Conservation (phyloP, 2,888 invertebrate genomes). For the Ypsolopha sequella region DNA sequence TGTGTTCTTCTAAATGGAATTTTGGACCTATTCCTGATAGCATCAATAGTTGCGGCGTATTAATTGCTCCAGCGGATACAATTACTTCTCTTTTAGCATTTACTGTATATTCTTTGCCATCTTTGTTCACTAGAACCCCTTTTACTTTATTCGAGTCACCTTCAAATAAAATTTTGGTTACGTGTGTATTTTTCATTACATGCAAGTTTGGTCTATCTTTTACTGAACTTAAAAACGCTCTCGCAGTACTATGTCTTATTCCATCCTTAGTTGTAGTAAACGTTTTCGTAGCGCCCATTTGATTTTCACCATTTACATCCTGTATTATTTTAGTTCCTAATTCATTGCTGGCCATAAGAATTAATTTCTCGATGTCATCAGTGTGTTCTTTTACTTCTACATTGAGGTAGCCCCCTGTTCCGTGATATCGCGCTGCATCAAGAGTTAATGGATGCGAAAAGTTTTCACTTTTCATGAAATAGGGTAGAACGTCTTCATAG, state of each 20-base stretch:
- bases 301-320: slow-evolving; percentile 47
- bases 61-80: slow-evolving; percentile 69
- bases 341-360: slow-evolving; percentile 46
- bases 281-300: slow-evolving; percentile 56
- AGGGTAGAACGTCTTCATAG: slow-evolving; percentile 62
- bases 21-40: slow-evolving; percentile 62
- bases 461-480: slow-evolving; percentile 65
- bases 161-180: slow-evolving; percentile 64
- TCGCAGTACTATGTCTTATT: slow-evolving; percentile 58
- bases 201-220: slow-evolving; percentile 49
- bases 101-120: slow-evolving; percentile 13
- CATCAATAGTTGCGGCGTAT: slow-evolving; percentile 71
- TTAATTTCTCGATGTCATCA: slow-evolving; percentile 24
- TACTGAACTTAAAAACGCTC: slow-evolving; percentile 55
- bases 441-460: slow-evolving; percentile 16
- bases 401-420: slow-evolving; percentile 42
- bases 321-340: slow-evolving; percentile 42
- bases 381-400: slow-evolving; percentile 31
- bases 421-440: slow-evolving; percentile 32
- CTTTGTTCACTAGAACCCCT: slow-evolving; percentile 25
- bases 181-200: slow-evolving; percentile 63
- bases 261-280: slow-evolving; percentile 57
- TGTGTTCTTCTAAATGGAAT: slow-evolving; percentile 25
- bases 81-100: slow-evolving; percentile 61
- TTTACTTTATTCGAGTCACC: slow-evolving; percentile 20